These are phyloP conservation scores for Calcarius lapponicus DNA, from an alignment of 2,797 vertebrate genomes.

Conservation along the genomic window DNA sequence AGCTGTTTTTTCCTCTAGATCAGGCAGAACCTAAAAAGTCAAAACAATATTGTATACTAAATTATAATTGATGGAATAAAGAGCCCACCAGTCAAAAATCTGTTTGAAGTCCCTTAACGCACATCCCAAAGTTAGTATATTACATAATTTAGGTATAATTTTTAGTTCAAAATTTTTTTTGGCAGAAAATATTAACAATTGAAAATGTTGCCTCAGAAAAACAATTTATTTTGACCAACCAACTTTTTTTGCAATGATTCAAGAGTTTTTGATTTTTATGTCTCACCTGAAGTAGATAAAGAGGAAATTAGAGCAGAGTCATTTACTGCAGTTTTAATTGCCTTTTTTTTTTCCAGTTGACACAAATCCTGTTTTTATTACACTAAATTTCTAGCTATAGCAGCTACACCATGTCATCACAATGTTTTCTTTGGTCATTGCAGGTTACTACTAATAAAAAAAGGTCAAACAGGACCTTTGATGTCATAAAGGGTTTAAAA, in stretches of 20 bases:
- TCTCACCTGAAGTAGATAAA: not conserved
- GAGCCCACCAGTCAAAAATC: not conserved
- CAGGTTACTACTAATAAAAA: not conserved
- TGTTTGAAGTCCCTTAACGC: not conserved
- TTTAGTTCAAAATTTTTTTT: not conserved
- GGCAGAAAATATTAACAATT: not conserved
- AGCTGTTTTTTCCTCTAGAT: not conserved
- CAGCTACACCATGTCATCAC: not conserved
- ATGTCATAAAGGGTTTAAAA: not conserved
- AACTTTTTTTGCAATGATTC: not conserved
- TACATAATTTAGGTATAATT: not conserved
- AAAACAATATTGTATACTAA: not conserved
- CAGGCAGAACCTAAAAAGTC: not conserved
- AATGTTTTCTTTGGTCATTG: not conserved
- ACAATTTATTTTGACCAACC: not conserved
- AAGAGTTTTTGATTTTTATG: not conserved
- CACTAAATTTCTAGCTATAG: not conserved
- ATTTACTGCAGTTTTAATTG: not conserved
- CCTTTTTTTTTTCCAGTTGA: not conserved
- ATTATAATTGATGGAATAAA: not conserved
- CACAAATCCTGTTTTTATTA: not conserved
- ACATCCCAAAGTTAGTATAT: not conserved
- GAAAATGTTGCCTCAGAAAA: not conserved
- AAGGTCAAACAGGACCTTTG: not conserved
- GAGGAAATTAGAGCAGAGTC: not conserved